These are phyloP conservation scores for Chiridota heheva DNA, from an alignment of 35 echinoderm and acorn worm species.

Conservation along the genomic window DNA sequence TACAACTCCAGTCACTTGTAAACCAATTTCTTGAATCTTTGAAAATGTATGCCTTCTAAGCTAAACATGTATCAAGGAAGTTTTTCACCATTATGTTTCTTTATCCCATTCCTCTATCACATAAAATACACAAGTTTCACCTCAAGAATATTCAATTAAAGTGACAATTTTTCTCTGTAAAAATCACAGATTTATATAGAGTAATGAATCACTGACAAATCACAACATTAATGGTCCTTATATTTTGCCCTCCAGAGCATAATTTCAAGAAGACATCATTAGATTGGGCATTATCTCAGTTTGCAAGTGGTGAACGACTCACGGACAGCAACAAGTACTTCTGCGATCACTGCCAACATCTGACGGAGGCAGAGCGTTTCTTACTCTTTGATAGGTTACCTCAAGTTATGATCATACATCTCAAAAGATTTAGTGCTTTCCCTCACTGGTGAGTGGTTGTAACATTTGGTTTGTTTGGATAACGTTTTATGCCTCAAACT, in stretches of 20 bases:
- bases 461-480: background rate
- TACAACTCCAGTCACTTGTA: too few species aligned
- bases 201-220: background rate
- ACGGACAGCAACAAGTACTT: conserved; percentile 96
- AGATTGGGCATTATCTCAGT: conserved; percentile 88
- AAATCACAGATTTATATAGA: too few species aligned
- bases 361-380: conserved; percentile 74
- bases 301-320: conserved; percentile 75
- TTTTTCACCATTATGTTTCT: background rate
- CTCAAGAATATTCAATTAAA: too few species aligned
- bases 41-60: too few species aligned
- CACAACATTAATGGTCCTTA: too few species aligned
- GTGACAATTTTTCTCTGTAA: too few species aligned
- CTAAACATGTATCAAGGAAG: conserved; percentile 33
- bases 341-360: conserved; percentile 80
- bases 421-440: conserved; percentile 84
- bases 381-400: conserved; percentile 87
- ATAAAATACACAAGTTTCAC: too few species aligned
- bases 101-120: background rate
- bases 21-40: too few species aligned
- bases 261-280: conserved; percentile 55
- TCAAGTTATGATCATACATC: conserved; percentile 65
- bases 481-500: background rate
- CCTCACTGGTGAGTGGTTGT: conserved; percentile 51
- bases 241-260: conserved; percentile 31